phyloP scores from a whole-genome alignment of 1,140 invertebrate species.

The Harlomillsia oculata region DNA sequence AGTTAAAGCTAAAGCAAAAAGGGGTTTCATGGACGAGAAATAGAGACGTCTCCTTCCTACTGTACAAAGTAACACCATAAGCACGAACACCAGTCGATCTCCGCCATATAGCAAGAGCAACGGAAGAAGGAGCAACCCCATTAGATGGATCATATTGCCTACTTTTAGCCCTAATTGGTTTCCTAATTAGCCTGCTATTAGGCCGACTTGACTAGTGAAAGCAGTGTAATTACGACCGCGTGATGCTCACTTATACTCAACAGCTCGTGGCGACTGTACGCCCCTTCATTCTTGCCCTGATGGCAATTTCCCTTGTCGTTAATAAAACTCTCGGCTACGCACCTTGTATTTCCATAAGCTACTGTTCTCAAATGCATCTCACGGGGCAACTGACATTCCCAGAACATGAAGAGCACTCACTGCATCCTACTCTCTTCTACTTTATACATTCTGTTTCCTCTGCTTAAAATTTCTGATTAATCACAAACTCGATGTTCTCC shows the following conservation, averaged over 20 bases:
- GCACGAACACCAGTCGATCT: no score
- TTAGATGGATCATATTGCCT: constrained; percentile 35
- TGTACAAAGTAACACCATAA: no score
- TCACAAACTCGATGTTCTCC: no score
- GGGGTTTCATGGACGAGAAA: not conserved
- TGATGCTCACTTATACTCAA: constrained; percentile 28
- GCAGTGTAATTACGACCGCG: constrained; percentile 30
- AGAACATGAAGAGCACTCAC: no score
- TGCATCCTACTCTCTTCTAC: no score
- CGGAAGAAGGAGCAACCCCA: constrained; percentile 17
- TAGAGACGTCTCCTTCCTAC: no score
- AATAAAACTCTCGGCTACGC: constrained; percentile 16
- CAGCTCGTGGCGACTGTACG: constrained; percentile 22
- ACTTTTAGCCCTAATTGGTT: constrained; percentile 35
- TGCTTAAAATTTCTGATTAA: no score
- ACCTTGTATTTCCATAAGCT: no score
- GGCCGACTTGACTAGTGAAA: constrained; percentile 22
- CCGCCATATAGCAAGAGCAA: not conserved
- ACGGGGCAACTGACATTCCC: no score
- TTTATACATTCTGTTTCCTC: no score
- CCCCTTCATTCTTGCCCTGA: not conserved
- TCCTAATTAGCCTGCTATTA: constrained; percentile 36
- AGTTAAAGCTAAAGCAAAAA: not conserved
- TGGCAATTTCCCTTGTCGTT: constrained; percentile 20
- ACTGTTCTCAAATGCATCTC: no score